Evolutionary conservation across 2,888 invertebrate species (phyloP), one percentile per base, ranked within the genome.

Genomic region (Nasonia oneida): DNA sequence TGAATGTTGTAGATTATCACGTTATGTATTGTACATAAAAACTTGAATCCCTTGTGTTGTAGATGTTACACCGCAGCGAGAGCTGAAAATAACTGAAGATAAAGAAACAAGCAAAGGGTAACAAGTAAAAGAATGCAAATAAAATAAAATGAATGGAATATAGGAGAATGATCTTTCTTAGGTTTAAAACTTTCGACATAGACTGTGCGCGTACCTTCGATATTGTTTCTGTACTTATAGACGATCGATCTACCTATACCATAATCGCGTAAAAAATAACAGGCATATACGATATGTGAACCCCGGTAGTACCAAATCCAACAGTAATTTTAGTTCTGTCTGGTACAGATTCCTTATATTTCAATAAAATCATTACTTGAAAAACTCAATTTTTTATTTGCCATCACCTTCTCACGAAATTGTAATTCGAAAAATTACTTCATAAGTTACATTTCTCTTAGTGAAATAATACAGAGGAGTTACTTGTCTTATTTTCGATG

Each of bases 271-370:
- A 88, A 89, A 87, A 89, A 87, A 88, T 88, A 88, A 91, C 88
- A 91, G 91, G 90, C 90, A 91, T 92, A 91, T 90, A 91, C 91
- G 91, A 92, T 92, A 92, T 91, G 91, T 92, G 92, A 93, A 93
- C 92, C 93, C 93, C 93, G 91, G 91, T 93, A 93, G 93, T 92
- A 93, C 93, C 93, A 93, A 93, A 93, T 93, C 92, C 92, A 93
- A 91, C 91, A 91, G 91, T 93, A 93, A 93, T 93, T 93, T 93
- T 93, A 93, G 93, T 93, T 93, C 93, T 93, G 93, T 93, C 93
- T 93, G 93, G 93, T 93, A 93, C 93, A 93, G 93, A 93, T 93
- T 93, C 93, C 93, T 93, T 93, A 93, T 93, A 93, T 93, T 93
- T 93, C 92, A 93, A 93, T 93, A 93, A 93, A 93, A 93, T 92